Base-by-base conservation (phyloP, 2,797 vertebrate genomes). In the Chaetodon trifasciatus region DNA sequence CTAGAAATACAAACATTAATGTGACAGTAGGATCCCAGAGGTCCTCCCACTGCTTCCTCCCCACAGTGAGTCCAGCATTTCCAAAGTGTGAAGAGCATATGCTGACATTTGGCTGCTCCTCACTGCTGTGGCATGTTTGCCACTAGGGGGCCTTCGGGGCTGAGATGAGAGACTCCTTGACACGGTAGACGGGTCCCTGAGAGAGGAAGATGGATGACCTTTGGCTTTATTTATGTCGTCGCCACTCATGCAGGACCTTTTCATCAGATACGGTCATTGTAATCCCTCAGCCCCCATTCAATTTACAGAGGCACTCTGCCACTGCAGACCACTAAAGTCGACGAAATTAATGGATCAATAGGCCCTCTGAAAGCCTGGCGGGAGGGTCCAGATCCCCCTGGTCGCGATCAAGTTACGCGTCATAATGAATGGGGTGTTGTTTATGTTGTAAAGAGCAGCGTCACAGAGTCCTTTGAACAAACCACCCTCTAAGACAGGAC, bases 391-490 rank as follows among this genome's bases (percentile, higher is more conserved):
- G 88, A 85, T 93, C 93, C 95, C 92, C 61, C 4, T 32, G 86
- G 91, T 92, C 57, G 74, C 90, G 94, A 96, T 96, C 95, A 42
- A 42, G 86, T 93, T 95, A 93, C 96, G 58, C 72, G 91, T 92
- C 93, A 94, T 96, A 97, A 96, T 95, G 95, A 94, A 95, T 92
- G 95, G 91, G 92, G 86, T 96, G 96, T 97, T 97, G 96, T 96
- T 96, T 96, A 94, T 93, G 92, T 95, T 97, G 95, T 97, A 94
- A 94, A 86, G 91, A 91, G 90, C 91, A 91, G 86, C 88, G 91
- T 95, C 91, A 92, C 82, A 63, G 63, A 91, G 94, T 91, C 95
- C 87, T 86, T 35, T 62, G 96, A 94, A 95, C 94, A 92, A 81
- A 79, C 53, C 70, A 77, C 81, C 85, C 87, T 91, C 89, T 91